Evolutionary conservation across 2,113 vertebrate genomes (phyloP).

Genomic region (Tretioscincus oriximinensis): DNA sequence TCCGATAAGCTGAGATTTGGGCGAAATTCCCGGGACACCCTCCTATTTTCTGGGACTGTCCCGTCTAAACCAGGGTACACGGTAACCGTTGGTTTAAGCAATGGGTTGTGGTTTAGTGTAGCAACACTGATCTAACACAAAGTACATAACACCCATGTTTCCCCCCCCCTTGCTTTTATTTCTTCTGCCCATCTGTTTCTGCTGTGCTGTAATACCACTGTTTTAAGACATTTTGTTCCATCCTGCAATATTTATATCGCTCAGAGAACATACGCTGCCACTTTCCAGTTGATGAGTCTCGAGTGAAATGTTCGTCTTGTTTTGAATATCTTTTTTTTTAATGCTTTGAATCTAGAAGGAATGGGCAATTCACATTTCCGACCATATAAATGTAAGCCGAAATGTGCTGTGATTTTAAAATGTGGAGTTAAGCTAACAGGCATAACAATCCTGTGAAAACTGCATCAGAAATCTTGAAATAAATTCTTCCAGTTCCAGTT

Average conservation of each 20-base stretch:
- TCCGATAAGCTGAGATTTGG: no score
- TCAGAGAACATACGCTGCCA: background rate
- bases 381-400: background rate
- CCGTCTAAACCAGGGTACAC: no score
- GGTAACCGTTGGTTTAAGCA: background rate
- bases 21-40: no score
- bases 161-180: background rate
- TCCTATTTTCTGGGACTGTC: no score
- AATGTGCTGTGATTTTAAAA: background rate
- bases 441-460: background rate
- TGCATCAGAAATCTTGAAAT: no score
- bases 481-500: no score
- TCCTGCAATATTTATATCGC: slow-evolving; percentile 1
- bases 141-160: background rate
- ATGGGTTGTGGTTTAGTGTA: background rate
- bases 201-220: background rate
- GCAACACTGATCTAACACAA: background rate
- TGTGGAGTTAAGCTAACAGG: background rate
- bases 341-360: no score
- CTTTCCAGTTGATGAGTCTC: background rate
- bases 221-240: background rate
- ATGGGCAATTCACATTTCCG: background rate
- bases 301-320: background rate
- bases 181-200: slow-evolving; percentile 1
- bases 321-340: background rate